Percentiles rank a stretch among this genome's conserved stretches.
phyloP scores from a whole-genome alignment of 1,140 invertebrate species.

The Drosophila pseudoobscura region DNA sequence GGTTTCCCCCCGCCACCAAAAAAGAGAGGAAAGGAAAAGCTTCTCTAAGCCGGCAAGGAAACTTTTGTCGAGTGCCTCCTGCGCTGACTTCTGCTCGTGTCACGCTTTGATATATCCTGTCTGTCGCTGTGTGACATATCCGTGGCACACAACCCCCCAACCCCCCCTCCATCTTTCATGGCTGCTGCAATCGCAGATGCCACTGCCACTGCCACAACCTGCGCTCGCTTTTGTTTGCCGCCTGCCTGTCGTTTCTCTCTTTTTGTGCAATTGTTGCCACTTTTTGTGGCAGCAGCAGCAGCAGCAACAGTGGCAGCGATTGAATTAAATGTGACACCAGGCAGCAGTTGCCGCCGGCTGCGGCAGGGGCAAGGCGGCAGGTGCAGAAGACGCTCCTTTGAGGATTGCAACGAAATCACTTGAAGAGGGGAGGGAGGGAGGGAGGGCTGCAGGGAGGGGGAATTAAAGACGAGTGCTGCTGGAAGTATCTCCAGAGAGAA shows the following conservation, averaged over 20 bases:
- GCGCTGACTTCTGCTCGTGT: conserved; percentile 52
- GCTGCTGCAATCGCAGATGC: conserved; percentile 29
- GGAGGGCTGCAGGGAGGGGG: no score
- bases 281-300: conserved; percentile 19
- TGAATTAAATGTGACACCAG: conserved; percentile 74
- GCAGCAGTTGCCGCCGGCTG: conserved; percentile 16
- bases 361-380: no score
- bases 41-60: conserved; percentile 46
- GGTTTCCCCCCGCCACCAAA: neutral
- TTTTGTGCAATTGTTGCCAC: conserved; percentile 55
- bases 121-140: conserved; percentile 60
- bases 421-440: neutral
- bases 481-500: no score
- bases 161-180: no score
- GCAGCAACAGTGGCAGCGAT: conserved; percentile 39
- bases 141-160: conserved; percentile 26
- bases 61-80: conserved; percentile 54
- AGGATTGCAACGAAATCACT: conserved; percentile 34
- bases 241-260: conserved; percentile 40
- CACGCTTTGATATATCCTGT: conserved; percentile 74
- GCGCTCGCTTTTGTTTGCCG: conserved; percentile 49
- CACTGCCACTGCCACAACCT: conserved; percentile 1
- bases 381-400: conserved; percentile 11
- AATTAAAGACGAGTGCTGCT: no score
- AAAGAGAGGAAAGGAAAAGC: no score